phyloP scores from a whole-genome alignment of 2,113 vertebrate species.

The Siniperca chuatsi region DNA sequence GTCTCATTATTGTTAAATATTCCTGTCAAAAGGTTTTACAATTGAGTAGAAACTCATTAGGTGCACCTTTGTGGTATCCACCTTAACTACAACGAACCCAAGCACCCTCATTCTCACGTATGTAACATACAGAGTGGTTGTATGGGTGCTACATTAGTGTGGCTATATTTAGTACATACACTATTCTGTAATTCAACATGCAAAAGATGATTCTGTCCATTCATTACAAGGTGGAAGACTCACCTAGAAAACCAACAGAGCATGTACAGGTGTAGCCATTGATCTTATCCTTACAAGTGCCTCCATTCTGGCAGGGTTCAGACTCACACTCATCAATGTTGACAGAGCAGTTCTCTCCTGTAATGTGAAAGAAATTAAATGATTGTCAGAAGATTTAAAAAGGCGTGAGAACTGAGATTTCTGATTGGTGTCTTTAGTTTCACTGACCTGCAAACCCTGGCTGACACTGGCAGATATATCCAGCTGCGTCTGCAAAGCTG shows the following conservation, averaged over 20 bases:
- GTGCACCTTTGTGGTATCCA: too few relatives aligned
- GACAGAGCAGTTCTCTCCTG: conserved; percentile 90
- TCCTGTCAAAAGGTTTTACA: too few relatives aligned
- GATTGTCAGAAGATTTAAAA: not conserved
- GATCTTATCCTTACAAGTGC: conserved; percentile 86
- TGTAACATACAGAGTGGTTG: too few relatives aligned
- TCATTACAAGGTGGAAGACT: not conserved
- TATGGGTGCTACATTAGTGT: too few relatives aligned
- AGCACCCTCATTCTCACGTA: too few relatives aligned
- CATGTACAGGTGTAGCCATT: conserved; percentile 89
- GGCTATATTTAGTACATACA: not conserved
- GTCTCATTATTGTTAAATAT: too few relatives aligned
- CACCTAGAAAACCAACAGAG: conserved; percentile 88
- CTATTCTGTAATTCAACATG: not conserved
- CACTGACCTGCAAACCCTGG: conserved; percentile 85
- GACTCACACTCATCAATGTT: conserved; percentile 91
- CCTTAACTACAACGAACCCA: too few relatives aligned
- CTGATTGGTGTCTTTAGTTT: not conserved
- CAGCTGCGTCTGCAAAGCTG: conserved; percentile 85
- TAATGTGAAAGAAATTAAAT: not conserved
- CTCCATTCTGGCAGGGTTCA: conserved; percentile 88
- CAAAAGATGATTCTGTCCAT: not conserved
- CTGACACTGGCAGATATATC: conserved; percentile 91
- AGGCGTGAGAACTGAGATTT: not conserved
- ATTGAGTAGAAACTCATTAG: too few relatives aligned